Evolutionary conservation across 2,797 vertebrate species (phyloP), one percentile per base, ranked within the genome.

Genomic region (Parambassis ranga): DNA sequence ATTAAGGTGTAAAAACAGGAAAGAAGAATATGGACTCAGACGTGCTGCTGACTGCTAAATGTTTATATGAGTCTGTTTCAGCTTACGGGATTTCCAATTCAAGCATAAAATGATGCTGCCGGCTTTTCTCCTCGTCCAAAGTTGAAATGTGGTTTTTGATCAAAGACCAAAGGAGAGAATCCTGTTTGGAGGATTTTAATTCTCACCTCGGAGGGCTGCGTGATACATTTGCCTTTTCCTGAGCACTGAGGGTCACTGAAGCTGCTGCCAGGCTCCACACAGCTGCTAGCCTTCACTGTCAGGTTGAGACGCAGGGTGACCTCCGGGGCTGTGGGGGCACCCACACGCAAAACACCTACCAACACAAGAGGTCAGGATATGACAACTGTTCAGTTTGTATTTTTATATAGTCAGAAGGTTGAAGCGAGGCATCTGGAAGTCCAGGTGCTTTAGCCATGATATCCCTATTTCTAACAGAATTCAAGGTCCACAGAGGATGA

Each of bases 251-350:
- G 62, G 68, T 88, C 92, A 16, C 87, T 93, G 46, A 92, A 80
- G 33, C 76, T 90, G 83, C 91, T 92, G 52, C 92, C 94, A 0
- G 88, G 91, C 0, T 93, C 92, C 72, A 90, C 56, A 2, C 97
- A 99, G 86, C 91, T 94, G 75, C 93, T 96, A 82, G 91, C 87
- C 87, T 99, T 99, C 77, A 98, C 96, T 4, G 92, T 89, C 79
- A 99, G 90, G 49, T 94, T 95, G 77, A 98, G 90, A 49, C 95
- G 94, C 44, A 98, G 81, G 42, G 94, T 94, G 90, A 96, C 94
- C 10, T 96, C 95, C 10, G 93, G 93, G 53, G 82, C 87, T 26
- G 77, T 87, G 27, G 84, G 81, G 42, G 76, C 5, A 3, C 85
- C 91, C 23, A 91, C 80, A 1, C 65, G 87, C 46, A 94, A 16